Percentiles rank a stretch among this genome's conserved stretches.
phyloP scores from a whole-genome alignment of 2,113 vertebrate species.

The Proterorhinus semilunaris region DNA sequence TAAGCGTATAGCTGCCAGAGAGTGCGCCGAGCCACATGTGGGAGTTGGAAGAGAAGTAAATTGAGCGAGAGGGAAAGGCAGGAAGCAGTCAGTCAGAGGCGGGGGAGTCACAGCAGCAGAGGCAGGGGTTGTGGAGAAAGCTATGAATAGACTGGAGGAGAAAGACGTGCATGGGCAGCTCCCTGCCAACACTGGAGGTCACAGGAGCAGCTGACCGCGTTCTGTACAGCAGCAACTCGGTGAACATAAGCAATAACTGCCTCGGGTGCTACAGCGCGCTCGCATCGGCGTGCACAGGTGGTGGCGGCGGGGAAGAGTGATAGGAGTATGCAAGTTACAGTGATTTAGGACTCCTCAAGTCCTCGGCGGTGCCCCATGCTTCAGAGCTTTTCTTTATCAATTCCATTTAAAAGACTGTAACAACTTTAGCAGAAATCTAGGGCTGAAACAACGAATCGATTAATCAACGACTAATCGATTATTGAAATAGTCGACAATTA shows the following conservation, averaged over 20 bases:
- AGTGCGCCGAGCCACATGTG: conserved; percentile 59
- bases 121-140: neutral
- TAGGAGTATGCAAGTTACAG: neutral
- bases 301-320: neutral
- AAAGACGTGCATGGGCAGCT: conserved; percentile 42
- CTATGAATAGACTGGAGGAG: conserved; percentile 66
- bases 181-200: conserved; percentile 27
- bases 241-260: conserved; percentile 18
- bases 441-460: too few relatives aligned
- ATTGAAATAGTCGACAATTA: too few relatives aligned
- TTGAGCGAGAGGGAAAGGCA: conserved; percentile 57
- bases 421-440: too few relatives aligned
- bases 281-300: conserved; percentile 10
- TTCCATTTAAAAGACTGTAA: too few relatives aligned
- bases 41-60: conserved; percentile 65
- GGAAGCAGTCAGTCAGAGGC: conserved; percentile 57
- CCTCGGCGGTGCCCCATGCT: neutral
- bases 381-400: neutral
- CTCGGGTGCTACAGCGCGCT: conserved; percentile 10
- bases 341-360: neutral
- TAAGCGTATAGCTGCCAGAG: conserved; percentile 52
- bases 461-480: too few relatives aligned
- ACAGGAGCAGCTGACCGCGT: conserved; percentile 31
- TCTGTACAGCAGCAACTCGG: conserved; percentile 20
- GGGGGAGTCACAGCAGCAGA: conserved; percentile 36